A percentile compares a stretch with the other conserved stretches of the same genome.
Evolutionary conservation across 2,113 vertebrate species (phyloP).

Genomic region (Zapus hudsonius): DNA sequence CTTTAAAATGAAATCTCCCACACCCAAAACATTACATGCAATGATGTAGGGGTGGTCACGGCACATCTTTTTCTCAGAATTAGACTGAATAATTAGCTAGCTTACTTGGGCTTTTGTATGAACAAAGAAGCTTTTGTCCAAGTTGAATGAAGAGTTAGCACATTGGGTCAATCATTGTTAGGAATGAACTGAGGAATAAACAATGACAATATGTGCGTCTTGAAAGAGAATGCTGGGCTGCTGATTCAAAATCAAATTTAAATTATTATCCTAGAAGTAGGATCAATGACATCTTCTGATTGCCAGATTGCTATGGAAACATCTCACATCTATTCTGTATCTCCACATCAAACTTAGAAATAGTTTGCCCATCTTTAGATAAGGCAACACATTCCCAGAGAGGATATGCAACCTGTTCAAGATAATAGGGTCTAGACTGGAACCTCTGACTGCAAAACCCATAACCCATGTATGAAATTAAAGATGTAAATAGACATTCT

Average conservation of each 20-base stretch:
- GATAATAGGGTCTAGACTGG: neutral
- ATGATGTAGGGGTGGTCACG: conserved; percentile 69
- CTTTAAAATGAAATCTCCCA: conserved; percentile 69
- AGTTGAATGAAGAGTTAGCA: conserved; percentile 34
- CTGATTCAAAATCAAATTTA: conserved; percentile 10
- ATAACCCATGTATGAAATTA: neutral
- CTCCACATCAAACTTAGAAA: neutral
- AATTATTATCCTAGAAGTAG: neutral
- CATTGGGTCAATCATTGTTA: conserved; percentile 32
- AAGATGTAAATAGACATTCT: conserved; percentile 48
- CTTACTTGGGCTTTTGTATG: neutral
- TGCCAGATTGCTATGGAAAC: neutral
- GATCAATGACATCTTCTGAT: neutral
- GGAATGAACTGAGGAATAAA: neutral
- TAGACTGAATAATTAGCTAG: conserved; percentile 58
- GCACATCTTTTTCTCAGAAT: conserved; percentile 59
- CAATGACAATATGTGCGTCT: conserved; percentile 3
- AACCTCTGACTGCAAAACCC: neutral
- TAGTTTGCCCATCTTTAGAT: neutral
- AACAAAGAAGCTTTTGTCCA: conserved; percentile 56
- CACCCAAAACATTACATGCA: conserved; percentile 70
- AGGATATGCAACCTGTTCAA: neutral
- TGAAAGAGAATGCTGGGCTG: conserved; percentile 48
- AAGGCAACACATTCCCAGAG: neutral
- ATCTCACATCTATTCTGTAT: conserved; percentile 33